Evolutionary conservation across 2,113 vertebrate genomes (phyloP), one percentile per base, ranked within the genome.

Genomic region (Psittacula cyanocephala): DNA sequence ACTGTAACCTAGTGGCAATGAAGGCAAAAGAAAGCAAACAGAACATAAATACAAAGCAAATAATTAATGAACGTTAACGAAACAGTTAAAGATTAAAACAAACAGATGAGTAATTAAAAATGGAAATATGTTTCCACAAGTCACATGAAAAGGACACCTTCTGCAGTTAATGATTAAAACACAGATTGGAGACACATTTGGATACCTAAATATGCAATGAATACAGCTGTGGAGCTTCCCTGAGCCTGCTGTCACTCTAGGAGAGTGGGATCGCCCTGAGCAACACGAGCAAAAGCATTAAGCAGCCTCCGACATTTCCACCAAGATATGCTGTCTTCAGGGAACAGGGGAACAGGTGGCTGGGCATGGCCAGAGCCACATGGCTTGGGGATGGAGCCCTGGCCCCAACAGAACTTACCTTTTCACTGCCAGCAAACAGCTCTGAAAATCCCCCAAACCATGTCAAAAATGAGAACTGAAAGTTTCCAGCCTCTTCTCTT

Each of bases 21-120:
- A 50, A 87, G 93, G 97, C 83, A 97, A 96, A 96, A 96, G 81
- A 98, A 95, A 97, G 96, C 92, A 97, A 91, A 97, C 81, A 95
- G 9, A 94, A 29, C 33, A 81, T 70, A 35, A 97, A 96, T 29
- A 92, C 84, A 88, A 77, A 60, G 89, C 75, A 89, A 49, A 93
- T 76, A 71, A 63, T 33, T 33, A 49, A 94, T 27, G 92, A 53
- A 72, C 33, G 57, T 63, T 28, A 60, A 84, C 1, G 3, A 96
- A 88, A 75, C 60, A 57, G 81, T 83, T 41, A 85, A 86, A 85
- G 89, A 81, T 47, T 19, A 76, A 93, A 71, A 90, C 43, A 37
- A 85, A 67, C 65, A 64, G 27, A 88, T 91, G 95, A 94, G 67
- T 10, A 79, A 87, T 41, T 71, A 25, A 44, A 86, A 92, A 85